Percentiles rank a stretch among this genome's conserved stretches.
phyloP scores from a whole-genome alignment of 2,888 invertebrate genomes.

The Clitarchus hookeri region DNA sequence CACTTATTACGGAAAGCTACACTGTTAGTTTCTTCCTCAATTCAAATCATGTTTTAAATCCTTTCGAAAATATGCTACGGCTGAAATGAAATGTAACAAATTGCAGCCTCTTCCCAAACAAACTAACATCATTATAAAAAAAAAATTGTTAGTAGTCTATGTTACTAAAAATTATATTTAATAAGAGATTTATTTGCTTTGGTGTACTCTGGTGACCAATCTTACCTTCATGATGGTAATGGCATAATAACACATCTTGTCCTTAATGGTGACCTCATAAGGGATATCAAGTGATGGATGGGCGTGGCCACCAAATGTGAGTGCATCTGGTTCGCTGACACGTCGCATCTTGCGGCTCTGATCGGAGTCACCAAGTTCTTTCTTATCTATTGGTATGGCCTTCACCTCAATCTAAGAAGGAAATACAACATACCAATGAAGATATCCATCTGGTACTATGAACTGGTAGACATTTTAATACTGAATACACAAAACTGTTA shows the following conservation, averaged over 20 bases:
- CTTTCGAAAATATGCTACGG: too few species aligned
- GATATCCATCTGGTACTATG: background rate
- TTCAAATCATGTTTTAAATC: too few species aligned
- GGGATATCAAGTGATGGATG: slow-evolving; percentile 69
- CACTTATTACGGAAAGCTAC: too few species aligned
- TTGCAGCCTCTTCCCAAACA: background rate
- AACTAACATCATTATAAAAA: background rate
- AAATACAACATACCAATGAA: slow-evolving; percentile 28
- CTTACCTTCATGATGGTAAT: slow-evolving; percentile 92
- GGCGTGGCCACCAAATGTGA: slow-evolving; percentile 67
- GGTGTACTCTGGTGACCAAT: slow-evolving; percentile 45
- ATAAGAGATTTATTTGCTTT: too few species aligned
- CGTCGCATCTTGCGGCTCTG: slow-evolving; percentile 47
- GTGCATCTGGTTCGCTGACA: slow-evolving; percentile 61
- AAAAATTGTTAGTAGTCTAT: background rate
- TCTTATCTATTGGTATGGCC: slow-evolving; percentile 72
- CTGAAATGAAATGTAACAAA: background rate
- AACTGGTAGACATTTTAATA: too few species aligned
- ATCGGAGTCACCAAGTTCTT: slow-evolving; percentile 62
- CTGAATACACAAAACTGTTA: too few species aligned
- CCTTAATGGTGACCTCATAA: slow-evolving; percentile 85
- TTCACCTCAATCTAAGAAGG: slow-evolving; percentile 67
- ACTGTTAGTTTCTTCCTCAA: too few species aligned
- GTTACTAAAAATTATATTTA: too few species aligned
- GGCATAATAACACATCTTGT: slow-evolving; percentile 91